Evolutionary conservation across 2,888 invertebrate species (phyloP).

Genomic region (Adelphocoris suturalis): DNA sequence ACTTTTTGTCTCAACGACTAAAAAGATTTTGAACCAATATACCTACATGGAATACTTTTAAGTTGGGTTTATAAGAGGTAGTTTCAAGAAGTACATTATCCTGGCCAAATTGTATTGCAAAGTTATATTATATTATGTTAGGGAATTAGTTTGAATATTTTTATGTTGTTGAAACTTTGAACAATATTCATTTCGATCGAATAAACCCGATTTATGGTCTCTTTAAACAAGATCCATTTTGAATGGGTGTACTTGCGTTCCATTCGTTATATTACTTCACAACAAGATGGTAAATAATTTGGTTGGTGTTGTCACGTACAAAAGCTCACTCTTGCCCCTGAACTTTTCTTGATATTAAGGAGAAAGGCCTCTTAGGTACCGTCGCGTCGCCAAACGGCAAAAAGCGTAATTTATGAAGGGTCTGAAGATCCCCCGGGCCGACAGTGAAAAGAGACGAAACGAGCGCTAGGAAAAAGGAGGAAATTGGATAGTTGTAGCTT

Average conservation of each 20-base stretch:
- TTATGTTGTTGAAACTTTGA: too few relatives aligned
- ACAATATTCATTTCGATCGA: too few relatives aligned
- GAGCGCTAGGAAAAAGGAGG: slow-evolving; percentile 8
- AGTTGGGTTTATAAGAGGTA: too few relatives aligned
- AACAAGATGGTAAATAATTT: background rate
- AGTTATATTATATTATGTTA: too few relatives aligned
- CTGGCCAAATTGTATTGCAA: too few relatives aligned
- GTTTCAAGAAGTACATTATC: too few relatives aligned
- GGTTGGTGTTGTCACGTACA: background rate
- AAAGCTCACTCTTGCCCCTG: background rate
- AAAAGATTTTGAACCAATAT: too few relatives aligned
- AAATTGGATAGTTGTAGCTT: slow-evolving; percentile 63
- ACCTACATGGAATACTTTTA: too few relatives aligned
- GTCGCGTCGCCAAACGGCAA: slow-evolving; percentile 3
- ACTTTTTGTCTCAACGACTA: too few relatives aligned
- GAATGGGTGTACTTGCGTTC: background rate
- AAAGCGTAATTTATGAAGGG: slow-evolving; percentile 47
- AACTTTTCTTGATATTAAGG: slow-evolving; percentile 12
- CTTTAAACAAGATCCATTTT: too few relatives aligned
- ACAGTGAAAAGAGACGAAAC: slow-evolving; percentile 54
- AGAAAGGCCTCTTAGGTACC: background rate
- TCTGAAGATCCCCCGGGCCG: background rate
- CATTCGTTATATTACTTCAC: background rate
- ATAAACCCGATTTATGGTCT: background rate
- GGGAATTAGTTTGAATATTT: too few relatives aligned